Evolutionary conservation across 2,113 vertebrate species (phyloP), one percentile per base, ranked within the genome.

Genomic region (Trogon melanurus): DNA sequence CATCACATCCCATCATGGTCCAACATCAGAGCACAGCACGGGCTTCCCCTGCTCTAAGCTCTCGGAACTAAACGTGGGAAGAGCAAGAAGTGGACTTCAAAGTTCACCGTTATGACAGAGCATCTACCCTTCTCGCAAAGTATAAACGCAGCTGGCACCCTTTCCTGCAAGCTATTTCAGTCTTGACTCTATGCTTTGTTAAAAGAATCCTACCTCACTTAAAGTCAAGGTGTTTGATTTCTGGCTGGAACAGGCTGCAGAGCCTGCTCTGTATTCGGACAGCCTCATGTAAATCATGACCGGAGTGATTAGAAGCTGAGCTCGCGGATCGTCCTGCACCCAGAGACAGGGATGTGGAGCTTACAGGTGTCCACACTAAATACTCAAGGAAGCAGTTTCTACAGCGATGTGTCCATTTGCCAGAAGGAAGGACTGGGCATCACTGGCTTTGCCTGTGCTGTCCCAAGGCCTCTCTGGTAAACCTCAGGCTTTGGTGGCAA

Each of bases 21-120:
- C 91, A 95, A 95, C 81, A 95, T 92, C 92, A 93, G 89, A 96
- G 88, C 91, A 82, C 83, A 91, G 81, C 91, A 95, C 13, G 3
- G 91, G 85, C 83, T 95, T 96, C 76, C 96, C 91, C 61, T 22
- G 32, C 34, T 92, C 27, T 72, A 69, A 20, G 30, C 50, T 89
- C 89, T 91, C 23, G 70, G 58, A 94, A 66, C 73, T 91, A 93
- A 93, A 95, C 71, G 82, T 32, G 86, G 89, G 70, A 83, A 74
- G 76, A 86, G 75, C 72, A 91, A 93, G 87, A 93, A 45, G 22
- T 83, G 27, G 58, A 82, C 47, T 76, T 73, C 54, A 60, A 81
- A 92, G 65, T 82, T 95, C 62, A 66, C 75, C 6, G 3, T 58
- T 89, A 57, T 48, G 66, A 87, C 66, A 95, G 25, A 92, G 86